Conservation (phyloP, 2,888 invertebrate species). For the Lissocephala sabroskyi region DNA sequence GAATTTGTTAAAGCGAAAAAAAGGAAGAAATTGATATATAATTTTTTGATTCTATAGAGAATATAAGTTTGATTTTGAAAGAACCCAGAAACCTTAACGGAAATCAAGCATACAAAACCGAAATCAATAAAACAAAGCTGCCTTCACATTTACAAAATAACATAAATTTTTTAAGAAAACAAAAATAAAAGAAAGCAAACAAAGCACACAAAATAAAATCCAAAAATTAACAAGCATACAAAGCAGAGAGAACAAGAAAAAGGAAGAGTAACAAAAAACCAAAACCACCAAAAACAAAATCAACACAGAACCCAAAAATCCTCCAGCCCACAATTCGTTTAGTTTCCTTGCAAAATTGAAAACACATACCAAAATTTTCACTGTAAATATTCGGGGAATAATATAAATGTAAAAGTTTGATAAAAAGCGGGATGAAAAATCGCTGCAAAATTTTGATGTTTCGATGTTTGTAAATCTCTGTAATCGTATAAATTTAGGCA, state of each 20-base stretch:
- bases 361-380: conserved; percentile 3
- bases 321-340: conserved; percentile 17
- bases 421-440: conserved; percentile 20
- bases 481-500: conserved; percentile 39
- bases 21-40: conserved; percentile 9
- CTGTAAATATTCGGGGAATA: conserved; percentile 1
- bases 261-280: conserved; percentile 17
- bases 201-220: conserved; percentile 33
- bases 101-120: conserved; percentile 57
- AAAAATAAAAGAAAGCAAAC: conserved; percentile 28
- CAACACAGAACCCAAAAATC: conserved; percentile 27
- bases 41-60: conserved; percentile 6
- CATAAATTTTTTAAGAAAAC: conserved; percentile 46
- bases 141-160: conserved; percentile 69
- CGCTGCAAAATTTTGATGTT: conserved; percentile 39
- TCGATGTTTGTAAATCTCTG: conserved; percentile 41
- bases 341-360: conserved; percentile 9
- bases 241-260: conserved; percentile 58
- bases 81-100: conserved; percentile 35
- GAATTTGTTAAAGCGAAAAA: conserved; percentile 13
- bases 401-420: conserved; percentile 9
- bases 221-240: conserved; percentile 32
- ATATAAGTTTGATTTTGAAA: conserved; percentile 8
- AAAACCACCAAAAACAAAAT: conserved; percentile 25
- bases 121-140: conserved; percentile 72